Conservation (phyloP, 2,113 vertebrate genomes). For the Dasyurus viverrinus region DNA sequence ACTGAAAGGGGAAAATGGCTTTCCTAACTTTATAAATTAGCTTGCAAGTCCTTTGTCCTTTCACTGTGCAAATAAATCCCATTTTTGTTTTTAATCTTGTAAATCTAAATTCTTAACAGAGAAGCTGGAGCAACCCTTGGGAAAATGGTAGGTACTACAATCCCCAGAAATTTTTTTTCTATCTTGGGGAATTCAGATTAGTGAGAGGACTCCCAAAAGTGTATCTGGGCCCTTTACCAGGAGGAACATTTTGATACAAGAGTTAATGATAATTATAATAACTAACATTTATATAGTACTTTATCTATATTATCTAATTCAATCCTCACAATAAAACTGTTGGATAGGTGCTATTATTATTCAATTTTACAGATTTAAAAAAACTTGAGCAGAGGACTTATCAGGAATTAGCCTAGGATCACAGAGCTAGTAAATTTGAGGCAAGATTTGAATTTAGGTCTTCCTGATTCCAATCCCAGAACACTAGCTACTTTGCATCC, state of each 20-base stretch:
- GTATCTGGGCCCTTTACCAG: not conserved
- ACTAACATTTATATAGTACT: not conserved
- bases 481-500: not conserved
- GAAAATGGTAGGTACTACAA: not conserved
- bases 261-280: not conserved
- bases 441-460: not conserved
- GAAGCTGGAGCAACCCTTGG: not conserved
- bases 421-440: not conserved
- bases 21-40: not conserved
- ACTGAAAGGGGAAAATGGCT: not conserved
- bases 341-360: not conserved
- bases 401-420: not conserved
- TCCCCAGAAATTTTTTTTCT: not conserved
- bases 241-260: not conserved
- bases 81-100: not conserved
- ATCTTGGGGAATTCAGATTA: not conserved
- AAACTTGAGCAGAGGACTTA: not conserved
- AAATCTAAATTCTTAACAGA: not conserved
- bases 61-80: not conserved
- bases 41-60: not conserved
- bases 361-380: not conserved
- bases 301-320: not conserved
- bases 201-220: not conserved
- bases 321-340: not conserved
- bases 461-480: not conserved